Base-by-base conservation (phyloP, 2,888 invertebrate genomes). In the Steinernema carpocapsae region DNA sequence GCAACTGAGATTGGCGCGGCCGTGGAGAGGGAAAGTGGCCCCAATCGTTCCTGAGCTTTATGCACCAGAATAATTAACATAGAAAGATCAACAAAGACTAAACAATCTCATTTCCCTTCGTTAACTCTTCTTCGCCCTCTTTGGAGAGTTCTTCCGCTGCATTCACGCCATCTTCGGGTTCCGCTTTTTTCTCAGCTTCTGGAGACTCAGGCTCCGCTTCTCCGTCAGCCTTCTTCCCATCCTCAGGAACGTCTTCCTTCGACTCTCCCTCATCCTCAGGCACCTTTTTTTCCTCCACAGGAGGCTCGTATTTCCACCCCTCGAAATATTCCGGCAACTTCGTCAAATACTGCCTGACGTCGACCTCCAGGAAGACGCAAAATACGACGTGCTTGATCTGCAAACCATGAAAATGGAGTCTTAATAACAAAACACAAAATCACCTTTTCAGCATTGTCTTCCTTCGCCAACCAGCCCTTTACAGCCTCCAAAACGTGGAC, bases 341-440 rank as follows among this genome's bases (percentile, higher is more conserved):
- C 24, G n/a, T 26, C 45, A 24, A 24, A 17, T 71, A 71, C 71
- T 45, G 4, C 19, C 43, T 24, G 71, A n/a, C 4, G 22, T 74
- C 74, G 42, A 24, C 22, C 2, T 10, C 10, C 19, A 42, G 48
- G 59, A 32, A 70, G 0, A 71, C 45, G 37, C 74, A 71, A 26
- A 74, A 74, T 4, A 74, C 51, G 0, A 74, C 22, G 10, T 71
- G 42, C n/a, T 74, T 52, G 2, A 64, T 37, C 64, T 64, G 29
- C 26, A 56, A 24, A 24, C n/a, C 2, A 7, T 17, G 3, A 37
- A 37, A 10, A 7, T 19, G 3, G 7, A 48, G 7, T 48, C 17
- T 4, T 48, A 4, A 19, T 42, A 2, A 29, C 17, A 26, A 29
- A 64, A 32, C 10, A 17, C 6, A 26, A 37, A 1, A 1, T 32